Percentiles rank a stretch among this genome's conserved stretches.
Evolutionary conservation across 2,888 invertebrate species (phyloP).

Genomic region (Sycophila texana): DNA sequence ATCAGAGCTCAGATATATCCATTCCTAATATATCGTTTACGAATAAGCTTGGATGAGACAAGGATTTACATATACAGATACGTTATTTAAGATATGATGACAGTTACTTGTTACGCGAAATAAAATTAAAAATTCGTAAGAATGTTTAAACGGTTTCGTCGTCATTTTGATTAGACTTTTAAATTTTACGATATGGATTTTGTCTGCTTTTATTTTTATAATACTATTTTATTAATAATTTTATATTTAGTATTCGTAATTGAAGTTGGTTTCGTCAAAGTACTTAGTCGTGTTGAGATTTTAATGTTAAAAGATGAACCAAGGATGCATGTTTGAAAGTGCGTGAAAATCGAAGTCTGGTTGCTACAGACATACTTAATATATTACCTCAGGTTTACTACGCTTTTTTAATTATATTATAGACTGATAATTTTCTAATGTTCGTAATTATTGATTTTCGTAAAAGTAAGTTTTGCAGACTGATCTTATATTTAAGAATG

Average conservation of each 20-base stretch:
- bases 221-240: not conserved
- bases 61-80: not conserved
- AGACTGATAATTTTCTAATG: constrained; percentile 38
- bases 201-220: constrained; percentile 3
- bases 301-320: too few relatives aligned
- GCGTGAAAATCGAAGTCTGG: not conserved
- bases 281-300: too few relatives aligned
- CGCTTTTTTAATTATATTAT: constrained; percentile 29
- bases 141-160: constrained; percentile 8
- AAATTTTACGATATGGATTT: not conserved
- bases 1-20: constrained; percentile 52
- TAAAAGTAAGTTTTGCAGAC: constrained; percentile 41
- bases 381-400: constrained; percentile 16
- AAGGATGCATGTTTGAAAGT: too few relatives aligned
- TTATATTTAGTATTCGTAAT: not conserved
- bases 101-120: too few relatives aligned
- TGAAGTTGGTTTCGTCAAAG: too few relatives aligned
- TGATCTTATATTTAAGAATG: constrained; percentile 49
- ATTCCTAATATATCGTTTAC: constrained; percentile 55
- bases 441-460: constrained; percentile 23
- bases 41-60: constrained; percentile 36
- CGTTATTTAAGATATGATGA: too few relatives aligned
- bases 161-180: not conserved
- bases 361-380: constrained; percentile 8
- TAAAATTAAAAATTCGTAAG: constrained; percentile 1